Evolutionary conservation across 1,140 invertebrate species (phyloP), one percentile per base, ranked within the genome.

Genomic region (Ceratina calcarata): DNA sequence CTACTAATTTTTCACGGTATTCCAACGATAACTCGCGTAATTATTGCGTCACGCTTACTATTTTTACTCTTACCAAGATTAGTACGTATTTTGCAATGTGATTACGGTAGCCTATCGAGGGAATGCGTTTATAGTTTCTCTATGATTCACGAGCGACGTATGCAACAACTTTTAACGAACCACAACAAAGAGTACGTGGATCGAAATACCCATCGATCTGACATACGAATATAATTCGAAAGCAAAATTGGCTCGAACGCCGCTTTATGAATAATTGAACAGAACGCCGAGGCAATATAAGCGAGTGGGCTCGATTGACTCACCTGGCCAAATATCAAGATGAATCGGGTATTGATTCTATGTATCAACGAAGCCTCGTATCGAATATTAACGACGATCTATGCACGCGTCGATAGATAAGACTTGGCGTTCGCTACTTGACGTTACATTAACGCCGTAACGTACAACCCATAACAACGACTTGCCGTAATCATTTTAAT

Each of bases 271-370:
- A 76, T 76, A 76, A 76, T 76, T 64, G 10, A 76, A 60, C 18
- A 68, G 53, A 18, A 4, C 2, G 24, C 27, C 3, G 15, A 7
- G 3, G 62, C 4, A 16, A 16, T 1, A 62, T 13, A 20, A 57
- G 57, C 62, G 57, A 53, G 53, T 67, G 53, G 58, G 22, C 49
- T 20, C 32, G 2, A 68, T 67, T 68, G 64, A 76, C 22, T 68
- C 32, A 68, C 64, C 73, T 76, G 64, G 73, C 64, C 64, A 68
- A 76, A 76, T 76, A 76, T 76, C 73, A 68, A 68, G 65, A 76
- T 68, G 53, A 76, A 76, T 76, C 24, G 64, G 64, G 53, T 58
- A 18, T 68, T 53, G 64, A 60, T 67, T 49, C 27, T 76, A 76
- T 76, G 20, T 32, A 58, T 49, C 37, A 45, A 20, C 64, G 12